phyloP scores from a whole-genome alignment of 1,140 invertebrate species.

The Trichonephila inaurata region DNA sequence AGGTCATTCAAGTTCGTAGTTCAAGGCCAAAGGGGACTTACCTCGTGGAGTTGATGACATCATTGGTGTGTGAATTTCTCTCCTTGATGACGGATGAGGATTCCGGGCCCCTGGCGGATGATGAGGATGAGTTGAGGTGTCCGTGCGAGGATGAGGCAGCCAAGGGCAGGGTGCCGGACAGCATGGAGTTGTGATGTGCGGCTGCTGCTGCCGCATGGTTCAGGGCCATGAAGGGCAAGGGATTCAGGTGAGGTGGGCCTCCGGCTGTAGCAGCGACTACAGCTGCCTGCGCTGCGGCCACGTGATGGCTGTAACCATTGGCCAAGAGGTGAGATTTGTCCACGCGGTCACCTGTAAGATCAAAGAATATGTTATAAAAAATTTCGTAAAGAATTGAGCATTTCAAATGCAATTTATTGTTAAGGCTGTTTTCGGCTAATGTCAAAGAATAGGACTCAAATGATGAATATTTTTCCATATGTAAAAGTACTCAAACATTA shows the following conservation, averaged over 20 bases:
- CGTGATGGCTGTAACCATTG: constrained; percentile 93
- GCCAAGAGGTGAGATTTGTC: constrained; percentile 94
- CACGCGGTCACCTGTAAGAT: constrained; percentile 86
- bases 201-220: constrained; percentile 84
- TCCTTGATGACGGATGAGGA: constrained; percentile 85
- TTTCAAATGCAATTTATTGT: too few species aligned
- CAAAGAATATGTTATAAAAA: too few species aligned
- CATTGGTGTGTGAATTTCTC: constrained; percentile 90
- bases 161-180: constrained; percentile 85
- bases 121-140: constrained; percentile 61
- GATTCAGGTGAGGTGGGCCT: constrained; percentile 92
- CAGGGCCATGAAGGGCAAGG: constrained; percentile 85
- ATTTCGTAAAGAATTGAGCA: too few species aligned
- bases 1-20: neutral
- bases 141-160: constrained; percentile 87
- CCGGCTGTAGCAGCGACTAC: constrained; percentile 73
- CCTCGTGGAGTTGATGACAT: constrained; percentile 86
- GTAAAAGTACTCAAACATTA: too few species aligned
- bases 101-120: constrained; percentile 40
- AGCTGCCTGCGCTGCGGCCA: constrained; percentile 71
- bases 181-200: constrained; percentile 87
- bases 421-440: too few species aligned
- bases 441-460: too few species aligned
- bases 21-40: neutral
- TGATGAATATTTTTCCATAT: too few species aligned